Base-by-base conservation (phyloP, 2,113 vertebrate genomes). In the Hippopotamus amphibius region DNA sequence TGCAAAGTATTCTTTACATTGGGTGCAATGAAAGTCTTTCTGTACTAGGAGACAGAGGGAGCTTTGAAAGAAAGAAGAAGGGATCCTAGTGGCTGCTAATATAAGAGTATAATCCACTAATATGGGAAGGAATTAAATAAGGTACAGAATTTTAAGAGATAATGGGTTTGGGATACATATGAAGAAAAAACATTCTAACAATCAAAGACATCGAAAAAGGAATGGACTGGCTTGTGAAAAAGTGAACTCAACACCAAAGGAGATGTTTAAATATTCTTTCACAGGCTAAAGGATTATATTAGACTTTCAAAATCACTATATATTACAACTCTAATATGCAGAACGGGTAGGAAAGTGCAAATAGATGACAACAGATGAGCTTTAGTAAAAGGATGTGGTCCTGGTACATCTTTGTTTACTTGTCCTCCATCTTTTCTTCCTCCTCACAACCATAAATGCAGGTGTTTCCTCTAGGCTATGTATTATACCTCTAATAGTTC, bases 111-210 rank as follows among this genome's bases (percentile, higher is more conserved):
- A 63, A 94, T 41, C 41, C 61, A 81, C 33, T 59, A 71, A 65
- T 69, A 92, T 66, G 12, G 24, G 41, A 96, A 92, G 41, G 7
- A 85, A 84, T 83, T 68, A 93, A 97, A 94, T 61, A 80, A 88
- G 68, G 41, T 69, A 77, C 10, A 85, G 88, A 48, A 82, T 61
- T 91, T 94, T 69, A 77, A 96, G 53, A 90, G 15, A 76, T 7
- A 43, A 79, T 46, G 37, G 26, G 33, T 63, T 92, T 83, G 57
- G 19, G 77, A 92, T 65, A 90, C 69, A 92, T 26, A 86, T 59
- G 41, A 77, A 85, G 77, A 95, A 76, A 76, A 93, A 81, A 57
- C 28, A 87, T 48, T 46, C 7, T 85, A 88, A 84, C 76, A 76
- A 77, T 68, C 26, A 96, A 89, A 95, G 59, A 84, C 19, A 80